Percentiles rank a stretch among this genome's conserved stretches.
Conservation (phyloP, 2,797 vertebrate species). For the Anas georgica region DNA sequence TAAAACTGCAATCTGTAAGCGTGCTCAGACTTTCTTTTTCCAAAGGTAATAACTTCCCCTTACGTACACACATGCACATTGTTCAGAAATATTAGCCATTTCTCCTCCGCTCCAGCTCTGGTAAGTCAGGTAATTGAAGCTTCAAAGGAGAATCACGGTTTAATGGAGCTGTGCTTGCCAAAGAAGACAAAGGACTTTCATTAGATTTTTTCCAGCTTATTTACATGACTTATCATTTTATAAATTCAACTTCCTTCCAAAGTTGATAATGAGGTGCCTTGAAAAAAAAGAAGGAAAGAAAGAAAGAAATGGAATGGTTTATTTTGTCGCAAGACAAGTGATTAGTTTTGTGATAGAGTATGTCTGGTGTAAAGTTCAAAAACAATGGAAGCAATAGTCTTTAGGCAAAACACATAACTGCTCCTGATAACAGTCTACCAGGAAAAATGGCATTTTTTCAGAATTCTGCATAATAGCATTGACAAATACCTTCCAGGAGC, state of each 20-base stretch:
- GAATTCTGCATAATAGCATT: slow-evolving; percentile 8
- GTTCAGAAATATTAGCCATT: slow-evolving; percentile 50
- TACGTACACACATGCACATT: neutral
- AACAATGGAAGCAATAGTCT: slow-evolving; percentile 54
- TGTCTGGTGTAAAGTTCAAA: slow-evolving; percentile 57
- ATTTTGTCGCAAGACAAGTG: slow-evolving; percentile 61
- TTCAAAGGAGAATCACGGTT: slow-evolving; percentile 65
- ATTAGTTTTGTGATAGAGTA: slow-evolving; percentile 57
- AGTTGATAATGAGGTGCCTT: slow-evolving; percentile 74
- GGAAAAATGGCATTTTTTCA: slow-evolving; percentile 31
- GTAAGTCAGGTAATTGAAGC: slow-evolving; percentile 68
- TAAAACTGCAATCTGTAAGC: slow-evolving; percentile 45
- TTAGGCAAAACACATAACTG: slow-evolving; percentile 25
- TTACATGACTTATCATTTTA: slow-evolving; percentile 76
- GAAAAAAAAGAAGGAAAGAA: neutral
- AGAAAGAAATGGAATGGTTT: slow-evolving; percentile 66
- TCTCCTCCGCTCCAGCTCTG: slow-evolving; percentile 12
- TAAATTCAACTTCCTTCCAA: slow-evolving; percentile 79
- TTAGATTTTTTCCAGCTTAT: slow-evolving; percentile 59
- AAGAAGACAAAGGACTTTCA: slow-evolving; percentile 61
- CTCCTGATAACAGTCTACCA: slow-evolving; percentile 7
- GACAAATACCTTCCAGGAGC: slow-evolving; percentile 44
- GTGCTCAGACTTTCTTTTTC: neutral
- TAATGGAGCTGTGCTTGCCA: slow-evolving; percentile 53
- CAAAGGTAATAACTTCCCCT: neutral